Evolutionary conservation across 2,797 vertebrate species (phyloP).

Genomic region (Eulemur albifrons): DNA sequence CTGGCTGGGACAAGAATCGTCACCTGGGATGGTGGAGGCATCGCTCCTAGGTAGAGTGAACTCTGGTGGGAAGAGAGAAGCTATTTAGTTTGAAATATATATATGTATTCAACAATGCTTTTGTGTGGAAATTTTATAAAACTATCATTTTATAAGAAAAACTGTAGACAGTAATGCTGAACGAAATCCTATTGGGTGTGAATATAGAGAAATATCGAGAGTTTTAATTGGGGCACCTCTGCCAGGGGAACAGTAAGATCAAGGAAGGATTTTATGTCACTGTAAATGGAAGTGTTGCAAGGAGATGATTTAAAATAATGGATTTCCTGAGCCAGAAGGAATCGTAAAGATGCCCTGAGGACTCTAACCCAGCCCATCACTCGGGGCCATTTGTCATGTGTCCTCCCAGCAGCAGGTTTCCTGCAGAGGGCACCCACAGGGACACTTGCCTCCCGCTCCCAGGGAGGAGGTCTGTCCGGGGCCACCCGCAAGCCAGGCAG

Average conservation of each 20-base stretch:
- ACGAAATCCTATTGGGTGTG: background rate
- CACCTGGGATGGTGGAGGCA: background rate
- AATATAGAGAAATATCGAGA: background rate
- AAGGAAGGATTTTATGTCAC: background rate
- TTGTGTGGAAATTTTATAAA: background rate
- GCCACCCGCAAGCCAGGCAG: background rate
- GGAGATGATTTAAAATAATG: background rate
- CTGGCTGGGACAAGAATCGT: background rate
- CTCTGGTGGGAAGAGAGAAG: background rate
- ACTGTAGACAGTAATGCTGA: background rate
- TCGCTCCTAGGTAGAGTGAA: background rate
- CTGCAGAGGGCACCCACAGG: background rate
- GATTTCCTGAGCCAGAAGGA: background rate
- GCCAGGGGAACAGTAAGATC: background rate
- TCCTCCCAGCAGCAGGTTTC: background rate
- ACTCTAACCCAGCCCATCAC: background rate
- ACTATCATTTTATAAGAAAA: background rate
- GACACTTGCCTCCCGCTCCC: background rate
- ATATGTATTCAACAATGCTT: background rate
- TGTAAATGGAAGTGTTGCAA: background rate
- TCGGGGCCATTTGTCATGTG: background rate
- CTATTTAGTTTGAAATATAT: background rate
- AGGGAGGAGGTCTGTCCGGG: background rate
- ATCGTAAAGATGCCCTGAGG: background rate
- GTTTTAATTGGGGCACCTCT: background rate